Evolutionary conservation across 1,140 invertebrate species (phyloP), one percentile per base, ranked within the genome.

Genomic region (Stegodyphus dumicola): DNA sequence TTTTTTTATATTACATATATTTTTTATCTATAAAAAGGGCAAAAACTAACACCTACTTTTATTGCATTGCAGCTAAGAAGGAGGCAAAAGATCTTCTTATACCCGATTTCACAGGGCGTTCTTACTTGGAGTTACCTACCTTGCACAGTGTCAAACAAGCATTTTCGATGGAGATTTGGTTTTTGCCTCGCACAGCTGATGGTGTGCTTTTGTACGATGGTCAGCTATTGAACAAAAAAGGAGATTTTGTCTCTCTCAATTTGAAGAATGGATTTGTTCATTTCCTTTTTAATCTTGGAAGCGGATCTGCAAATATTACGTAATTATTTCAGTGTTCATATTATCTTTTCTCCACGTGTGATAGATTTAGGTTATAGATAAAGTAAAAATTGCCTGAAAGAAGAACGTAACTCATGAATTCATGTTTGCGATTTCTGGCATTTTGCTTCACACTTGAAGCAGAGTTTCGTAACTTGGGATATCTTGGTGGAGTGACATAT

Each of bases 171-270:
- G 96, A 97, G 92, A 91, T 98, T 74, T 96, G 95, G 95, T 95
- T 98, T 91, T 92, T 96, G 87, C 93, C 95, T 18, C 93, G 93
- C 80, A 92, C 94, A 84, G 93, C 93, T 77, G 94, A 96, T 89
- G 96, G 96, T 87, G 92, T 97, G 88, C 91, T 97, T 52, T 91
- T 97, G 56, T 97, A 96, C 91, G 95, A 95, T 88, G 95, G 95
- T 64, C 96, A 97, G 90, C 90, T 89, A 66, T 79, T 89, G 69
- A 87, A 88, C 51, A 91, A 90, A 0, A 88, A 93, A 87, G 95
- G 96, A 69, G 96, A 98, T 91, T 97, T 96, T 89, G 94, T 98
- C 88, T 94, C 95, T 81, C 91, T 98, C 71, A 95, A 95, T 90
- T 91, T 98, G 77, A 93, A 94, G 76, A 93, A 95, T 88, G 94